Conservation (phyloP, 2,888 invertebrate species). For the Agrilus mali region DNA sequence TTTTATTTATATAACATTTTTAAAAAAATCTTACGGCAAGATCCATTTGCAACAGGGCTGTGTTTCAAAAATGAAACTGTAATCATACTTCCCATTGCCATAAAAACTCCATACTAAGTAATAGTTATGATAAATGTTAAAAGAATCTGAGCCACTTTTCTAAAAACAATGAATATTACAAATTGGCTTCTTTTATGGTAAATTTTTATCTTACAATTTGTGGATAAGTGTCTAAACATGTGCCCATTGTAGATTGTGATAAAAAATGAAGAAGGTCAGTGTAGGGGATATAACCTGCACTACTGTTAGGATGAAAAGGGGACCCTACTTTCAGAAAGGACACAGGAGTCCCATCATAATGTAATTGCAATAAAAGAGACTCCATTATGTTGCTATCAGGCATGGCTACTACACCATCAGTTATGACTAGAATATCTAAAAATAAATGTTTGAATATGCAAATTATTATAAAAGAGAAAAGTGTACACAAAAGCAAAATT, state of each 20-base stretch:
- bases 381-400: conserved; percentile 63
- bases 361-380: conserved; percentile 55
- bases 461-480: not conserved
- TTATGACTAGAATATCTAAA: conserved; percentile 56
- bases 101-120: no score
- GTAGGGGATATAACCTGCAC: conserved; percentile 58
- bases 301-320: conserved; percentile 50
- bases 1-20: not conserved
- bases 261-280: conserved; percentile 63
- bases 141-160: no score
- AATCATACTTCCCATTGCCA: no score
- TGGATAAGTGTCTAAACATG: conserved; percentile 47
- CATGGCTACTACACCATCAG: conserved; percentile 61
- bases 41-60: conserved; percentile 4
- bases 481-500: not conserved
- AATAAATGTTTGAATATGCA: conserved; percentile 13
- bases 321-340: conserved; percentile 63
- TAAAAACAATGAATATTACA: no score
- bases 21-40: conserved; percentile 5
- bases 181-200: no score
- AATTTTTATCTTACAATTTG: conserved; percentile 28
- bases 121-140: no score
- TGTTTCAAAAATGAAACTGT: no score
- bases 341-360: conserved; percentile 59
- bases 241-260: conserved; percentile 61